These are phyloP conservation scores for Nasua narica DNA, from an alignment of 2,797 vertebrate species.

Conservation along the genomic window DNA sequence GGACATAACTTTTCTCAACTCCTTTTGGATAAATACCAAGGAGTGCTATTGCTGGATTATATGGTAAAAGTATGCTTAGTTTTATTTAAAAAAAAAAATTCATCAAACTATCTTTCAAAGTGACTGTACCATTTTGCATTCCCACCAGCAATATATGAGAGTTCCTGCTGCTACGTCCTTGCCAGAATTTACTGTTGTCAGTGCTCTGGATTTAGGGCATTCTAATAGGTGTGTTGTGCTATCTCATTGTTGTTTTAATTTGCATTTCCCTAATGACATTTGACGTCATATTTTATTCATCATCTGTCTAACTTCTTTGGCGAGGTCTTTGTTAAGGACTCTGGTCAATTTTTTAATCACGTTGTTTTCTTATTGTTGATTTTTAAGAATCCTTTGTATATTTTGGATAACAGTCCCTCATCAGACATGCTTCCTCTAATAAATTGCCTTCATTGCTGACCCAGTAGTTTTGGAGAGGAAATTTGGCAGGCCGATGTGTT, in stretches of 20 bases:
- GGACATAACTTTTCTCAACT: background rate
- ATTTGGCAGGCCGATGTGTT: fast-evolving
- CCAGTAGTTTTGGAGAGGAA: background rate
- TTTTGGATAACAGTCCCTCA: background rate
- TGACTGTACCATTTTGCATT: background rate
- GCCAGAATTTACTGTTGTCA: background rate
- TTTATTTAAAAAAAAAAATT: background rate
- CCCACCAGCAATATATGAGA: background rate
- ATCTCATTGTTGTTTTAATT: background rate
- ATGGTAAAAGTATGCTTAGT: background rate
- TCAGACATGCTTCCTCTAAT: background rate
- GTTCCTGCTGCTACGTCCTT: background rate
- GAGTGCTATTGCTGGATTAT: background rate
- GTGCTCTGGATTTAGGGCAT: background rate
- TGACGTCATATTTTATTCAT: background rate
- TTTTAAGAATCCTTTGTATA: background rate
- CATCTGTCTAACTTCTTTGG: background rate
- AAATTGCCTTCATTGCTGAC: background rate
- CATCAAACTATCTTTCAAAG: background rate
- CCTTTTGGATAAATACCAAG: background rate
- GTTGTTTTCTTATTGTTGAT: background rate
- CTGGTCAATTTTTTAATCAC: background rate
- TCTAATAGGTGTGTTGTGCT: background rate
- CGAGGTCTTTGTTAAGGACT: background rate
- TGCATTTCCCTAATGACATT: background rate